A percentile compares a stretch with the other conserved stretches of the same genome.
These are phyloP conservation scores for Brachymystax lenok DNA, from an alignment of 2,797 vertebrate genomes.

Conservation along the genomic window DNA sequence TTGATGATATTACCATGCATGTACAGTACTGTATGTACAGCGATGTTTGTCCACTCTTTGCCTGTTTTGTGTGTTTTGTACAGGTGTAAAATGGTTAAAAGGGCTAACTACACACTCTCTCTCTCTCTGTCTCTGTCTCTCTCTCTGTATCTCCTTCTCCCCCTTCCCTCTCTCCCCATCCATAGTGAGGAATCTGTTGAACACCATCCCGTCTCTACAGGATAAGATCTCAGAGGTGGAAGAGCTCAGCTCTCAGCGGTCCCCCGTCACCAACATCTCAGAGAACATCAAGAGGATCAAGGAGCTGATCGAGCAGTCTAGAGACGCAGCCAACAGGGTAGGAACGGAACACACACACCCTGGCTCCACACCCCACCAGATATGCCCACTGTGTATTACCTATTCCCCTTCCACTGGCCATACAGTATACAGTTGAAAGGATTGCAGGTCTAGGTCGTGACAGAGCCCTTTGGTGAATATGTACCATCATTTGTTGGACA, in stretches of 20 bases:
- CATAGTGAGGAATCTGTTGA: conserved; percentile 86
- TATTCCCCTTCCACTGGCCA: no score
- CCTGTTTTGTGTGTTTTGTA: no score
- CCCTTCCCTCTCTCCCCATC: not conserved
- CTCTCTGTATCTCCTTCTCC: not conserved
- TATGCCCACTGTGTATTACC: no score
- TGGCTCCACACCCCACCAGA: not conserved
- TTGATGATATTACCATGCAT: no score
- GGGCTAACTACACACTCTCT: no score
- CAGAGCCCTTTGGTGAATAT: not conserved
- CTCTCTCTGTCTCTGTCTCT: not conserved
- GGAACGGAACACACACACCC: conserved; percentile 25
- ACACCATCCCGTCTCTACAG: conserved; percentile 81
- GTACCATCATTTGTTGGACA: no score
- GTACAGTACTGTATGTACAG: no score
- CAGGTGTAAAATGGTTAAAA: no score
- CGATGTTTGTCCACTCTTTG: no score
- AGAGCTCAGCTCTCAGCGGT: conserved; percentile 81
- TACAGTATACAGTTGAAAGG: not conserved
- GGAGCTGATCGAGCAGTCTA: conserved; percentile 90
- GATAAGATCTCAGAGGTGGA: conserved; percentile 86
- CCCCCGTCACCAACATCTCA: conserved; percentile 82
- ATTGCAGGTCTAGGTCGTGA: not conserved
- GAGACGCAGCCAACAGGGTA: conserved; percentile 94
- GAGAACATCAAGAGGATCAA: conserved; percentile 90